Percentiles rank a stretch among this genome's conserved stretches.
phyloP scores from a whole-genome alignment of 2,113 vertebrate species.

The Anas platyrhynchos region DNA sequence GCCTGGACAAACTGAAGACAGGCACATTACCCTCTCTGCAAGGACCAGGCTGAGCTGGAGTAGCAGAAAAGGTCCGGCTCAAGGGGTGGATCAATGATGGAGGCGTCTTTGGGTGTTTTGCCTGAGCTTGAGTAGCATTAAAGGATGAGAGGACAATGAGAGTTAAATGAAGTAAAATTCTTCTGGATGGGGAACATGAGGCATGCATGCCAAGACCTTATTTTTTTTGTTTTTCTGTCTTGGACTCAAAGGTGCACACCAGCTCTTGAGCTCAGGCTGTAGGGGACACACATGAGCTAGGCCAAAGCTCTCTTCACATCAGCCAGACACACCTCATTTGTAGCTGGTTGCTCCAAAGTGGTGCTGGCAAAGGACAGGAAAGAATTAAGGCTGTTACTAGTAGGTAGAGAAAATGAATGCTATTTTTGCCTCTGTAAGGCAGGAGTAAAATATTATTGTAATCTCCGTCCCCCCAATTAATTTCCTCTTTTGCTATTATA shows the following conservation, averaged over 20 bases:
- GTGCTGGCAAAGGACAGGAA: not conserved
- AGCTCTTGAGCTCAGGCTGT: not conserved
- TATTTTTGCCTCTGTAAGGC: not conserved
- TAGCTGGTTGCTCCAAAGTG: not conserved
- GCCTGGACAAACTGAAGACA: not conserved
- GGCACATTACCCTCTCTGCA: not conserved
- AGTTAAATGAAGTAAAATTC: not conserved
- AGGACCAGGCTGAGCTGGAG: not conserved
- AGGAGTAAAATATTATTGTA: slow-evolving; percentile 32
- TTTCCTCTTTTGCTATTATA: slow-evolving; percentile 39
- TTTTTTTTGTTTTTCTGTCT: not conserved
- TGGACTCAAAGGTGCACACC: not conserved
- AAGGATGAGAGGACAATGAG: not conserved
- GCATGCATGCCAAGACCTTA: not conserved
- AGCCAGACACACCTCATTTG: not conserved
- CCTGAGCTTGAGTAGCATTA: not conserved
- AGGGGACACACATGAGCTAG: not conserved
- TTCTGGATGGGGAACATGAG: not conserved
- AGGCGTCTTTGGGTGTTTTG: not conserved
- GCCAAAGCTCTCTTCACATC: not conserved
- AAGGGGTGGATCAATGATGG: not conserved
- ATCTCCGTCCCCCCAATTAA: not conserved
- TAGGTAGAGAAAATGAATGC: not conserved
- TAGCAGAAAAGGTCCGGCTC: not conserved
- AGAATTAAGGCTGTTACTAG: not conserved